These are phyloP conservation scores for Cheirogaleus medius DNA, from an alignment of 2,113 vertebrate species.

Conservation along the genomic window DNA sequence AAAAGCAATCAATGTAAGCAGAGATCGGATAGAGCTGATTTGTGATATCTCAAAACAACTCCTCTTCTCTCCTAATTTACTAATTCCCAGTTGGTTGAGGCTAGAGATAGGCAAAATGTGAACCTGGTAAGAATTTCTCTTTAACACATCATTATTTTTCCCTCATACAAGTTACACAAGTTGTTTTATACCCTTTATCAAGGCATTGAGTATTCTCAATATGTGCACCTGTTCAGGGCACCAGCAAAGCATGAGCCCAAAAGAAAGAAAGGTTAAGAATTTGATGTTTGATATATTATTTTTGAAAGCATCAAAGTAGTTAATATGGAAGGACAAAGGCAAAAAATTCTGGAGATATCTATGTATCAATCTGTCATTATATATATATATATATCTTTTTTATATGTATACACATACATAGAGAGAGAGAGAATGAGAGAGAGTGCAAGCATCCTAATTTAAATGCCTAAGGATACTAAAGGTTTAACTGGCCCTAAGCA, in stretches of 20 bases:
- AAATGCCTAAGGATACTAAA: neutral
- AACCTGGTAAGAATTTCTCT: neutral
- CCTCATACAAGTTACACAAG: neutral
- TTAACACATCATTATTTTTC: neutral
- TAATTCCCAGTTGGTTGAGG: neutral
- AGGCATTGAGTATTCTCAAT: neutral
- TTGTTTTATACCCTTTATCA: neutral
- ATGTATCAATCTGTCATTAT: neutral
- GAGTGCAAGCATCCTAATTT: neutral
- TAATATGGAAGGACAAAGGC: neutral
- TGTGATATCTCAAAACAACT: neutral
- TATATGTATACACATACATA: neutral
- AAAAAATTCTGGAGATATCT: neutral
- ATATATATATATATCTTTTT: neutral
- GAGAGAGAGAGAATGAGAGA: neutral
- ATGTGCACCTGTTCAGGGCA: neutral
- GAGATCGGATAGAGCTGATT: neutral
- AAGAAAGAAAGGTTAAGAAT: neutral
- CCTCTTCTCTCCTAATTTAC: too few relatives aligned
- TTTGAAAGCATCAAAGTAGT: neutral
- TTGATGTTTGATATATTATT: neutral
- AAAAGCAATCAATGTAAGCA: neutral
- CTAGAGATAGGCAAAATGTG: neutral
- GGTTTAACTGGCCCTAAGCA: rapidly evolving
- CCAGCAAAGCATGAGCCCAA: neutral